A percentile compares a stretch with the other conserved stretches of the same genome.
phyloP scores from a whole-genome alignment of 2,888 invertebrate genomes.

The Eremobia ochroleuca region DNA sequence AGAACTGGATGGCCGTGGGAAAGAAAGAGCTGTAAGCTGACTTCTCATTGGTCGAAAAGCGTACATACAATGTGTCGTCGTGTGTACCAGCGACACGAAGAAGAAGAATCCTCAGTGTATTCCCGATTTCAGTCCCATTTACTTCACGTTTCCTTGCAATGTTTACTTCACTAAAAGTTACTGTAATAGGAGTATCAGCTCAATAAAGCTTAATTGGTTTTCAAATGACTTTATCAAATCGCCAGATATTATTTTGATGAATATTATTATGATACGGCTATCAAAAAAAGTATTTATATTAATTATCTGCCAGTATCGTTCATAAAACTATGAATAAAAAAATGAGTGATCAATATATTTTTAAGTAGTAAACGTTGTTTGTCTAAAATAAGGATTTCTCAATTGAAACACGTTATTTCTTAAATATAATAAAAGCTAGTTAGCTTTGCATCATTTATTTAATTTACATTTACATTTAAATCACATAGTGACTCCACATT shows the following conservation, averaged over 20 bases:
- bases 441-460: conserved; percentile 67
- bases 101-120: too few relatives aligned
- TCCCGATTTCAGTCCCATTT: neutral
- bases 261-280: conserved; percentile 29
- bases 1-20: too few relatives aligned
- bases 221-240: conserved; percentile 25
- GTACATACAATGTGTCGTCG: too few relatives aligned
- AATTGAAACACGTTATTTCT: conserved; percentile 40
- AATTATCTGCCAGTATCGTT: neutral
- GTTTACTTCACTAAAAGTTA: neutral
- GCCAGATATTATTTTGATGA: conserved; percentile 7
- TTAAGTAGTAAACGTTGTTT: neutral
- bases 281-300: conserved; percentile 8
- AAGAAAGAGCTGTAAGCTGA: too few relatives aligned
- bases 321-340: neutral
- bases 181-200: conserved; percentile 4
- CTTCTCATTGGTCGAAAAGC: too few relatives aligned
- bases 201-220: conserved; percentile 29
- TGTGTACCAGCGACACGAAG: too few relatives aligned
- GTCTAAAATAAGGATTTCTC: conserved; percentile 11
- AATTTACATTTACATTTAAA: conserved; percentile 73
- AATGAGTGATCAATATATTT: conserved; percentile 2
- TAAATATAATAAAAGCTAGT: conserved; percentile 48
- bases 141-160: neutral
- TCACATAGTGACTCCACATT: conserved; percentile 80